These are phyloP conservation scores for Drosophila emarginata DNA, from an alignment of 2,888 invertebrate genomes.

Conservation along the genomic window DNA sequence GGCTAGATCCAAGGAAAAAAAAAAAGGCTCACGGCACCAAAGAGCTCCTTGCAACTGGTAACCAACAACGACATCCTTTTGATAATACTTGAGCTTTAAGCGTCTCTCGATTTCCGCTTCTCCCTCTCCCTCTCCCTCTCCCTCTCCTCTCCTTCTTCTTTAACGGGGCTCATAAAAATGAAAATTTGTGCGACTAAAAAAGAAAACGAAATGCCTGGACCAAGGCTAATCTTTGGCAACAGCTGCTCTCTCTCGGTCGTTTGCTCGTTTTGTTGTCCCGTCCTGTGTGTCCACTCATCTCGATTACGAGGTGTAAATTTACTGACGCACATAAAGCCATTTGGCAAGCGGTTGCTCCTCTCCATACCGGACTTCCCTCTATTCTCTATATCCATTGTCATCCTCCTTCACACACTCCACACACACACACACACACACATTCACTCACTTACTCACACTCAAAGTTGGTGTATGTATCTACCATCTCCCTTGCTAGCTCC, in stretches of 20 bases:
- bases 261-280: conserved; percentile 22
- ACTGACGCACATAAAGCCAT: conserved; percentile 76
- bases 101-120: conserved; percentile 38
- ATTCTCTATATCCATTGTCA: no score
- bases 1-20: conserved; percentile 26
- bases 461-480: no score
- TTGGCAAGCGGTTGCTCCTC: conserved; percentile 45
- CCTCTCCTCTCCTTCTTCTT: conserved; percentile 40
- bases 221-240: conserved; percentile 66
- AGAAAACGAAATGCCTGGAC: conserved; percentile 29
- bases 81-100: background rate
- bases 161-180: conserved; percentile 59
- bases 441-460: background rate
- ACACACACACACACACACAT: background rate
- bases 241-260: conserved; percentile 51
- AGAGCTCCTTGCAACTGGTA: conserved; percentile 6
- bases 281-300: conserved; percentile 58
- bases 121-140: conserved; percentile 39
- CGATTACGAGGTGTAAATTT: conserved; percentile 79
- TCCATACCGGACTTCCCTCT: background rate
- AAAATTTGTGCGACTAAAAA: conserved; percentile 69
- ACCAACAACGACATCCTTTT: conserved; percentile 30
- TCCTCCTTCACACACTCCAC: conserved; percentile 16
- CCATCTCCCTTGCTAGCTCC: background rate
- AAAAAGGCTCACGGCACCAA: conserved; percentile 27